Base-by-base conservation (phyloP, 92 coral and sea anemone genomes). In the Porites rus region DNA sequence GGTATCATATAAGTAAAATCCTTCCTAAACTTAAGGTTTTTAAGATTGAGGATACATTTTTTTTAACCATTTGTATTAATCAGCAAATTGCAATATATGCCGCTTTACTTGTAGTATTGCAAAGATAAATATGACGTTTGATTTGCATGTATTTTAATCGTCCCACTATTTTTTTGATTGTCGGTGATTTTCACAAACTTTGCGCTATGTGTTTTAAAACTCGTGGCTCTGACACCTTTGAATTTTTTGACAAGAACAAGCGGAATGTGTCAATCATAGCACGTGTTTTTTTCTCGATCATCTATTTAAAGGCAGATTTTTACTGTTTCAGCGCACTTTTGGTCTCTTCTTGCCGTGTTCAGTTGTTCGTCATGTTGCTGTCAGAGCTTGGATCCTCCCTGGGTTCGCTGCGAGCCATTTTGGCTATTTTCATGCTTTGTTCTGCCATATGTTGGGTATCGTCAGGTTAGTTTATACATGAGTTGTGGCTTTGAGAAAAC, bases 171-270 rank as follows among this genome's bases (percentile, higher is more conserved):
- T 25, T 25, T 25, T 25, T 25, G 2, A 25, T 25, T 25, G 28
- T 25, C 28, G 28, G 28, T 25, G 28, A 25, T 25, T 25, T 25
- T 1, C 28, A 28, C 0, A 28, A 28, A 28, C 31, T 63, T 78
- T 5, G 5, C 11, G 5, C 11, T 69, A 31, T 59, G 20, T 19
- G 59, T 2, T n/a, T 28, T 28, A 28, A 28, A 28, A 2, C 46
- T 19, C 86, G 68, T 51, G 86, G 43, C 8, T 8, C 13, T 70
- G 17, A 2, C 77, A 81, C 86, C 69, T 81, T 28, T 22, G 16
- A 19, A 54, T 8, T 28, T 28, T 28, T 28, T 28, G 4, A 28
- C 31, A 3, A 28, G 31, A 46, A 24, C 4, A 9, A 20, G 65
- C 38, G 64, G 72, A 7, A 43, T 68, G 10, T 54, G 60, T 80